These are phyloP conservation scores for Monodelphis domestica DNA, from an alignment of 2,797 vertebrate genomes.

Conservation along the genomic window DNA sequence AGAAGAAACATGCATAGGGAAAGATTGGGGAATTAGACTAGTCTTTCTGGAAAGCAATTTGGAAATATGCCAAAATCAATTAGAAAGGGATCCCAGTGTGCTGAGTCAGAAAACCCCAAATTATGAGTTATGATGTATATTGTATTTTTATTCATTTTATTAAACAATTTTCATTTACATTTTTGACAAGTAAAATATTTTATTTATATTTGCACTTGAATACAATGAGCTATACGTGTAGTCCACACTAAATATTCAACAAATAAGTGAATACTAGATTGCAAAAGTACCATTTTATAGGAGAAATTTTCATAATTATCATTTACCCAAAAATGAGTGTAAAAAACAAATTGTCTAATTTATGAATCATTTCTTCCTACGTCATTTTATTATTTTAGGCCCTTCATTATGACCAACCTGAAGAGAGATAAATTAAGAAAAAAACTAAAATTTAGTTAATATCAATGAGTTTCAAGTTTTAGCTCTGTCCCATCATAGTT, in stretches of 20 bases:
- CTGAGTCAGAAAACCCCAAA: background rate
- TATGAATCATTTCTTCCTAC: background rate
- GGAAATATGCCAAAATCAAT: background rate
- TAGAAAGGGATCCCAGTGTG: background rate
- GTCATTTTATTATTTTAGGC: background rate
- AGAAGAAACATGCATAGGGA: too few species aligned
- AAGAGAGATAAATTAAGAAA: background rate
- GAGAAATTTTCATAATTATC: background rate
- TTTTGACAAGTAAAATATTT: background rate
- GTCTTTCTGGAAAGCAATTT: background rate
- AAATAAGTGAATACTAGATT: background rate
- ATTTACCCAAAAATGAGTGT: background rate
- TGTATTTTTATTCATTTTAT: background rate
- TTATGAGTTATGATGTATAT: background rate
- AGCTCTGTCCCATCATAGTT: background rate
- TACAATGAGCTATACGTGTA: background rate
- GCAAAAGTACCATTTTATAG: background rate
- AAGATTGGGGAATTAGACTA: too few species aligned
- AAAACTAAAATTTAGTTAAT: background rate
- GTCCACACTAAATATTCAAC: background rate
- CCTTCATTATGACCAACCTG: background rate
- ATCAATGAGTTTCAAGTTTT: background rate
- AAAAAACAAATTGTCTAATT: background rate
- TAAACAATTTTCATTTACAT: background rate
- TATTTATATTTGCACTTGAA: background rate